Base-by-base conservation (phyloP, 1,140 invertebrate genomes). In the Ectropis grisescens region DNA sequence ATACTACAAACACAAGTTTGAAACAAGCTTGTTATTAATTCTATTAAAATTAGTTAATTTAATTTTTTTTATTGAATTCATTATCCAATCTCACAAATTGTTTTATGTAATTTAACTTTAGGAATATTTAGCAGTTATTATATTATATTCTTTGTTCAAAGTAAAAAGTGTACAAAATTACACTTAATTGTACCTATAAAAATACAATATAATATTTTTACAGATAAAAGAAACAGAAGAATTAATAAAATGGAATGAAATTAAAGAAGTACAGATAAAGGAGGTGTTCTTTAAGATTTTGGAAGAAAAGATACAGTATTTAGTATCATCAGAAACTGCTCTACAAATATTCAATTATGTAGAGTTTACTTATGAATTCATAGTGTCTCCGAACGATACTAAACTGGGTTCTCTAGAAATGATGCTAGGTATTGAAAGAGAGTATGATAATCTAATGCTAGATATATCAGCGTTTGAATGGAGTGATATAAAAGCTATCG, bases 351-450 rank as follows among this genome's bases (percentile, higher is more conserved):
- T 83, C 35, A 84, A 87, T 14, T 87, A 85, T 42, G 79, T 90
- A 3, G 86, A 89, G 54, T 87, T 89, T 45, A 76, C 87, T 10
- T 91, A 89, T 51, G 86, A 89, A 48, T 80, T 78, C 25, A 68
- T 86, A 10, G 79, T 90, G 8, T 82, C 75, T 0, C 66, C 82
- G 10, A 88, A 81, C 43, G 71, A 86, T 32, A 84, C 87, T 6
- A 82, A 82, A 8, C 54, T 88, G 5, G 84, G 82, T 33, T 78
- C 79, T 24, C 81, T 83, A 31, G 69, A 84, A 10, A 89, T 90
- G 86, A 85, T 86, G 64, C 72, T 75, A 35, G 71, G 80, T 24
- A 76, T 90, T 26, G 88, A 90, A 58, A 81, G 57, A 38, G 82
- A 82, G 23, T 86, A 88, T 42, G 84, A 88, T 45, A 55, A 68